Percentiles rank a stretch among this genome's conserved stretches.
phyloP scores from a whole-genome alignment of 2,113 vertebrate genomes.

The Antennarius striatus region DNA sequence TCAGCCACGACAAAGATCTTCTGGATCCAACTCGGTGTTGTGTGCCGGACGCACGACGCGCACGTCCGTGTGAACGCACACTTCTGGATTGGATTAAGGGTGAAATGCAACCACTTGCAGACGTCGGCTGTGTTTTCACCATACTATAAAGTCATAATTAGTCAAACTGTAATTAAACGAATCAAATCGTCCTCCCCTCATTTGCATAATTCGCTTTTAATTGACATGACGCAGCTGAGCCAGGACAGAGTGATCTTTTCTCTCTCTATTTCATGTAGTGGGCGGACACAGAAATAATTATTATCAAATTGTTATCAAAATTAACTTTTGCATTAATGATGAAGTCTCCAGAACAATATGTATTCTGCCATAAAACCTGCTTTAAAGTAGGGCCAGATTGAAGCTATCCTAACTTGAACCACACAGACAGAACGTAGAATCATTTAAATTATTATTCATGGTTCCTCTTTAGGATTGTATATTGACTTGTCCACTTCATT shows the following conservation, averaged over 20 bases:
- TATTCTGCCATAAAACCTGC: not conserved
- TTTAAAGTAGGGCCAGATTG: too few relatives aligned
- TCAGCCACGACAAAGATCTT: too few relatives aligned
- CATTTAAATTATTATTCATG: not conserved
- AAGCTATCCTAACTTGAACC: not conserved
- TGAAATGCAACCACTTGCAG: not conserved
- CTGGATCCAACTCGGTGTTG: too few relatives aligned
- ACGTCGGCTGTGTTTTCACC: not conserved
- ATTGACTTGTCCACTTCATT: slow-evolving; percentile 51
- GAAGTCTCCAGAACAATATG: not conserved
- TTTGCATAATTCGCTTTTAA: not conserved
- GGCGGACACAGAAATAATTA: too few relatives aligned
- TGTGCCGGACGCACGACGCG: too few relatives aligned
- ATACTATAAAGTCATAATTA: not conserved
- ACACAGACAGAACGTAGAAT: not conserved
- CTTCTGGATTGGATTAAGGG: slow-evolving; percentile 6
- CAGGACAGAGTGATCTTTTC: not conserved
- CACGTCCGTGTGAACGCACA: not conserved
- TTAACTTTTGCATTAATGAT: not conserved
- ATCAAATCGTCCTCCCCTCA: not conserved
- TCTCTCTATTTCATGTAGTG: too few relatives aligned
- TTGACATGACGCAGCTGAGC: not conserved
- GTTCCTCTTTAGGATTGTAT: not conserved
- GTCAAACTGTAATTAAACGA: not conserved
- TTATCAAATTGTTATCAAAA: not conserved